Base-by-base conservation (phyloP, 1,140 invertebrate species). In the Euura lappo region DNA sequence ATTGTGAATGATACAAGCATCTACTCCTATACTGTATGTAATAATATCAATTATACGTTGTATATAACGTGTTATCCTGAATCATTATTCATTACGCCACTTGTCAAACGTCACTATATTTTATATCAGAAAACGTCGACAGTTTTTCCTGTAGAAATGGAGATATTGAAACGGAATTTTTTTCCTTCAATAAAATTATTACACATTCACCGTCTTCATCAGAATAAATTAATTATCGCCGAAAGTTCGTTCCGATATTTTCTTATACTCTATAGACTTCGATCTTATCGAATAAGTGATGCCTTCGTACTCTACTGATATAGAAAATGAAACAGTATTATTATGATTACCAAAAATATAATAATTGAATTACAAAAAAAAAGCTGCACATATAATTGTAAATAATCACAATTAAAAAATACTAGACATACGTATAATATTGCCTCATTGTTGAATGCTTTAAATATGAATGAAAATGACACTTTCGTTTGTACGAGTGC, bases 301-400 rank as follows among this genome's bases (percentile, higher is more conserved):
- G 6, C 51, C 51, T 11, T n/a, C 51, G 13, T 6, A 6, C 51
- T 60, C 51, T 28, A 28, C 28, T 28, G 51, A 60, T 60, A 60
- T n/a, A 60, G 28, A 28, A 6, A 60, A 60, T 11, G 8, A 60
- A 60, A 60, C 51, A 60, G 51, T 60, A 60, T 60, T 60, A 60
- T 60, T 60, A 60, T 60, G 51, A 60, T 60, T 60, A 60, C 5
- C 51, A 60, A 60, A 3, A 60, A 60, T 60, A 60, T 60, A 60
- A 60, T 11, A 60, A 3, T 6, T 60, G 1, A 60, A 60, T 60
- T n/a, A 11, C 10, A 60, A 4, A 60, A 60, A n/a, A 11, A 60
- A 11, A 60, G 13, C 8, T 8, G 13, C 13, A 4, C 51, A 60
- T 8, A 8, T 60, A 60, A 60, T 60, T 60, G 51, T 60, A 60